Percentiles rank a stretch among this genome's conserved stretches.
These are phyloP conservation scores for Scatophagus argus DNA, from an alignment of 2,113 vertebrate genomes.

Conservation along the genomic window DNA sequence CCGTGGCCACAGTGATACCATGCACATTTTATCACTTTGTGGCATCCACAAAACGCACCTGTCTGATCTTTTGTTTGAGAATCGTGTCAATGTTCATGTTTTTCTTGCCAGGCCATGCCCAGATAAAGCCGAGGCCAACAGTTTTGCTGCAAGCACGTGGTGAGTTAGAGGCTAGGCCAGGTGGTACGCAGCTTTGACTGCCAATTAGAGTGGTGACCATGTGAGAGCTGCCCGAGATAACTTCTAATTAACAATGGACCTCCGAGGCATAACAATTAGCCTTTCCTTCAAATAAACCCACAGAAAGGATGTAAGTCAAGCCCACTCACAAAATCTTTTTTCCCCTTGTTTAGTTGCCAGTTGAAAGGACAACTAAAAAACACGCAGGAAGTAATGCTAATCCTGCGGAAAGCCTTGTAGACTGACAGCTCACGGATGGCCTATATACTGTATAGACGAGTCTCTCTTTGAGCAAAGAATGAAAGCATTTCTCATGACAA, in stretches of 20 bases:
- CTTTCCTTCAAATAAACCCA: constrained; percentile 63
- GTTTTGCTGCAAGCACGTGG: constrained; percentile 69
- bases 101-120: not conserved
- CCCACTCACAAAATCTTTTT: constrained; percentile 26
- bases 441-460: constrained; percentile 14
- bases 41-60: constrained; percentile 14
- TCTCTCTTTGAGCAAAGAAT: constrained; percentile 34
- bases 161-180: constrained; percentile 75
- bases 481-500: constrained; percentile 45
- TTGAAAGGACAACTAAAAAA: constrained; percentile 6
- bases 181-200: constrained; percentile 74
- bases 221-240: constrained; percentile 69
- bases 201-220: constrained; percentile 77
- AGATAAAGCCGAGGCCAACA: constrained; percentile 46
- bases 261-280: constrained; percentile 75
- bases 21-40: constrained; percentile 40
- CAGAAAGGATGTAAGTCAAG: constrained; percentile 33
- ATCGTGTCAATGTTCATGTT: too few species aligned
- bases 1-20: constrained; percentile 1
- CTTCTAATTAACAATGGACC: constrained; percentile 76
- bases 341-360: constrained; percentile 1
- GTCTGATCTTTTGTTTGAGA: too few species aligned
- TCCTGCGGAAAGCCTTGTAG: constrained; percentile 10
- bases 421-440: not conserved
- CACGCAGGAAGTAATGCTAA: not conserved